These are phyloP conservation scores for Xiphorhynchus elegans DNA, from an alignment of 2,113 vertebrate species.

Conservation along the genomic window DNA sequence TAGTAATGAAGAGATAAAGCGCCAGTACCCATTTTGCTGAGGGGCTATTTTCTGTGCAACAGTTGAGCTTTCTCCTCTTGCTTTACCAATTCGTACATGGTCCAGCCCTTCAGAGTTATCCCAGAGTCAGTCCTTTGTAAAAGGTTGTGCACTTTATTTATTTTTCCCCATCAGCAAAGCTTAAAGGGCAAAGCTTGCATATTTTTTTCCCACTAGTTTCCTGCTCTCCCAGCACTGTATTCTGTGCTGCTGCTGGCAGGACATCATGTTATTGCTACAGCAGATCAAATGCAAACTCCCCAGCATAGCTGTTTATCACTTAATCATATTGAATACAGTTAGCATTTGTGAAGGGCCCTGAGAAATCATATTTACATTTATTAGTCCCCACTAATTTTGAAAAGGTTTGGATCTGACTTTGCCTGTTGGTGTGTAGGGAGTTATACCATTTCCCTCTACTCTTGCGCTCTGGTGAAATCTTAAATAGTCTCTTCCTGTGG, in stretches of 20 bases:
- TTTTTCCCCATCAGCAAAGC: constrained; percentile 20
- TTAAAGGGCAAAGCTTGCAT: background rate
- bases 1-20: background rate
- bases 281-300: background rate
- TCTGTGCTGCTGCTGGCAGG: constrained; percentile 44
- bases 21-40: background rate
- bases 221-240: background rate
- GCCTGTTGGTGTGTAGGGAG: background rate
- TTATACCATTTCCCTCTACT: background rate
- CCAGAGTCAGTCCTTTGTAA: background rate
- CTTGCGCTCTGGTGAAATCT: background rate
- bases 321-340: background rate
- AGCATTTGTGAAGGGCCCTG: background rate
- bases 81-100: background rate
- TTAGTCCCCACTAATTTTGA: background rate
- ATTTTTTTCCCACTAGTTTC: background rate
- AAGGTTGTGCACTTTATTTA: background rate
- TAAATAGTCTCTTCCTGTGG: background rate
- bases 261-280: constrained; percentile 36
- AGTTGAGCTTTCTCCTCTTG: background rate
- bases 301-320: background rate
- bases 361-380: background rate
- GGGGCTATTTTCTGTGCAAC: background rate
- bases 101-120: background rate
- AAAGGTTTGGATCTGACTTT: background rate